phyloP scores from a whole-genome alignment of 1,140 invertebrate species.

The Lepidostoma basale region DNA sequence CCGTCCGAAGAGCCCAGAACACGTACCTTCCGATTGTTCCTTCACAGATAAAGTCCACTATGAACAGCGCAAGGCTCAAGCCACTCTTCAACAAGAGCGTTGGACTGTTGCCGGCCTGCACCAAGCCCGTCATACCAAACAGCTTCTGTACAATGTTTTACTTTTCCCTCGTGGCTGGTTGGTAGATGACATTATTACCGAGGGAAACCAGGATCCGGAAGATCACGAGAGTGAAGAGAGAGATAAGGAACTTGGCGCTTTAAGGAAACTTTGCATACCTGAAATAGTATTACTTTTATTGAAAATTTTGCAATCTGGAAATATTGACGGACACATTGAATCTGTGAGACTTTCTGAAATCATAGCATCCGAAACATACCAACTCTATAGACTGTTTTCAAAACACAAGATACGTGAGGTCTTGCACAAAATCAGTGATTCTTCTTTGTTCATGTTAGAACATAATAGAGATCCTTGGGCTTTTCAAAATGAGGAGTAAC shows the following conservation, averaged over 20 bases:
- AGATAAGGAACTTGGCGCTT: constrained; percentile 69
- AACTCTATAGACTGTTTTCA: constrained; percentile 80
- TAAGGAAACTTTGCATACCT: constrained; percentile 84
- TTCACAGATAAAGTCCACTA: constrained; percentile 89
- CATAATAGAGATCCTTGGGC: constrained; percentile 79
- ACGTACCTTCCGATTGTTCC: constrained; percentile 64
- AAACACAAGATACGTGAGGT: constrained; percentile 78
- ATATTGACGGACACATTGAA: constrained; percentile 77
- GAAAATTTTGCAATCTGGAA: constrained; percentile 78
- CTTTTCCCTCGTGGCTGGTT: constrained; percentile 92
- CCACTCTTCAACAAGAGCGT: constrained; percentile 74
- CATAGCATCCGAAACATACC: constrained; percentile 77
- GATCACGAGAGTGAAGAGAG: constrained; percentile 61
- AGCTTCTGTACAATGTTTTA: constrained; percentile 85
- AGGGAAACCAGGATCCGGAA: constrained; percentile 54
- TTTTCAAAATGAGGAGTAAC: constrained; percentile 50
- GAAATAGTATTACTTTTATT: constrained; percentile 81
- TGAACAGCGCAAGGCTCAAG: constrained; percentile 81
- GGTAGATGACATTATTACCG: constrained; percentile 66
- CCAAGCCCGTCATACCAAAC: constrained; percentile 65
- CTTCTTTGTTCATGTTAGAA: constrained; percentile 72
- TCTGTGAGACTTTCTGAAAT: constrained; percentile 81
- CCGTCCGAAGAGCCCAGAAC: constrained; percentile 71
- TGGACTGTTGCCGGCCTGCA: constrained; percentile 69
- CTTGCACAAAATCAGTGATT: constrained; percentile 78